phyloP scores from a whole-genome alignment of 2,113 vertebrate genomes.

The Helogale parvula region DNA sequence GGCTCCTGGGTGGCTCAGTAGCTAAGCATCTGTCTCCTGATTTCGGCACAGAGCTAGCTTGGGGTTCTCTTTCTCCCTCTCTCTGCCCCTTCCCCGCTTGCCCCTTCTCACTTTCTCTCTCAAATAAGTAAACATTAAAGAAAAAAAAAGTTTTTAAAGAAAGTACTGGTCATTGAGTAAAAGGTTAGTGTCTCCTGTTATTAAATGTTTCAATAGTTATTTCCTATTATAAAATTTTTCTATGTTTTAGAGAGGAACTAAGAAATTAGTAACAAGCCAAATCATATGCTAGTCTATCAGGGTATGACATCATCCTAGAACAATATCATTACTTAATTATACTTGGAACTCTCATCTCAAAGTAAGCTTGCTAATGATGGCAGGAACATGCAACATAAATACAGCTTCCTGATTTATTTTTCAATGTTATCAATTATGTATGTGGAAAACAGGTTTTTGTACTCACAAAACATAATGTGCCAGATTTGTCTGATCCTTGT shows the following conservation, averaged over 20 bases:
- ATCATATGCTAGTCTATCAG: slow-evolving; percentile 62
- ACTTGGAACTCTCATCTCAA: slow-evolving; percentile 70
- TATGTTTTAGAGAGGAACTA: slow-evolving; percentile 65
- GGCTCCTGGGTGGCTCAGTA: too few relatives aligned
- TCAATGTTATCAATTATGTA: slow-evolving; percentile 67
- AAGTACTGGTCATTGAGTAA: not conserved
- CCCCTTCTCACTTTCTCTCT: too few relatives aligned
- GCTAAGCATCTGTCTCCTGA: too few relatives aligned
- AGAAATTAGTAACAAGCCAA: slow-evolving; percentile 53
- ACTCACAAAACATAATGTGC: slow-evolving; percentile 17
- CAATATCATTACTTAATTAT: slow-evolving; percentile 79
- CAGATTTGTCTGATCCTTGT: not conserved
- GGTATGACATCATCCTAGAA: slow-evolving; percentile 65
- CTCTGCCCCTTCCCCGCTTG: too few relatives aligned
- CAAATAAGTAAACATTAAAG: too few relatives aligned
- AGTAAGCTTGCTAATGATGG: slow-evolving; percentile 79
- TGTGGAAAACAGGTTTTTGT: slow-evolving; percentile 66
- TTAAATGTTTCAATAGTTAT: slow-evolving; percentile 60
- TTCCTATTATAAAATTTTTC: slow-evolving; percentile 29
- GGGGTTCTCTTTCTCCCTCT: too few relatives aligned
- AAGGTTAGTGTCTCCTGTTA: slow-evolving; percentile 23
- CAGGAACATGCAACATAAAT: slow-evolving; percentile 79
- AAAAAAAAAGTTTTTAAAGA: too few relatives aligned
- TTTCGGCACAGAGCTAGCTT: too few relatives aligned
- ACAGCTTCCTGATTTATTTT: slow-evolving; percentile 73